Base-by-base conservation (phyloP, 2,113 vertebrate species). In the Nesogale talazaci region DNA sequence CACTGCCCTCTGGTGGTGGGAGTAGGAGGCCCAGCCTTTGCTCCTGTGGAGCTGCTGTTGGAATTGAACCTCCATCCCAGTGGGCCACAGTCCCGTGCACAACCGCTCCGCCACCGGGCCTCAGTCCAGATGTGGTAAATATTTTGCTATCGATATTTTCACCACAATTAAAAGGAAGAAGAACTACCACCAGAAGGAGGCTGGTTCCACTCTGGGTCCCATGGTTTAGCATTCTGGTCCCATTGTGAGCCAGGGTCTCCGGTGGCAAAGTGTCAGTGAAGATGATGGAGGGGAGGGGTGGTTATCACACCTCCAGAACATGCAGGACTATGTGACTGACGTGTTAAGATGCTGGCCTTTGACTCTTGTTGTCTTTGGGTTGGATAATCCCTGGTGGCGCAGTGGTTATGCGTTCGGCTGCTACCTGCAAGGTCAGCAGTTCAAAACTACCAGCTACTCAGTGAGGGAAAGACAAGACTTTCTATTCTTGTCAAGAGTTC, bases 261-360 rank as follows among this genome's bases (percentile, higher is more conserved):
- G 7, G 38, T 56, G 29, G 52, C 23, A 4, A 31, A 82, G 25
- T 75, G 69, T 23, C 61, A 4, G 38, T 57, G 40, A 93, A 85
- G 29, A 67, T 74, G 36, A 34, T 29, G 74, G 78, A 91, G 59
- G n/a, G 31, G 74, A 82, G 63, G 63, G 72, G 3, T 90, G 72
- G 3, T 90, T 82, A 59, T 67, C 56, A 40, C 17, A 36, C 6
- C 31, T 86, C 69, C 72, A 85, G 63, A 52, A 40, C 78, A 56
- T 15, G 81, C 11, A 72, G 8, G 36, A 40, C 56, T 9, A 19
- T 83, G 4, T 80, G 31, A 86, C 86, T 93, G 78, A 42, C 77
- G 86, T 93, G 84, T 57, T 31, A 91, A 86, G 85, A 86, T 63
- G 17, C 27, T 79, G 67, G n/a, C 75, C 61, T 85, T 89, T 87